Evolutionary conservation across 2,888 invertebrate species (phyloP), one percentile per base, ranked within the genome.

Genomic region (Tenthredo mesomela): DNA sequence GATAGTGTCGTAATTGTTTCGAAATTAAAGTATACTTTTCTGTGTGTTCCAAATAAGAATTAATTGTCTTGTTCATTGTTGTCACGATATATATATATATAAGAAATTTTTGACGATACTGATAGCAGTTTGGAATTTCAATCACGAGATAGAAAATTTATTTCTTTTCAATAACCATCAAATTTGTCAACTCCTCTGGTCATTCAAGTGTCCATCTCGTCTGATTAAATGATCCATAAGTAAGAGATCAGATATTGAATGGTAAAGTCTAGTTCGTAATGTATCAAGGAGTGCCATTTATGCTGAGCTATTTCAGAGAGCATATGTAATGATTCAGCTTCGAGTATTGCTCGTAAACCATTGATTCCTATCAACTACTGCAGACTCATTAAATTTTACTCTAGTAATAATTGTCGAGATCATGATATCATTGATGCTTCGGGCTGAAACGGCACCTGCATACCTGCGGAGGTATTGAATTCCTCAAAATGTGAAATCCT

Each of bases 371-470:
- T 18, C n/a, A 18, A 71, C 71, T n/a, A 47, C 18, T n/a, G 18
- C 18, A 9, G 40, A 9, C 37, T 33, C 40, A 6, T 71, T 37
- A 40, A 2, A 40, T 40, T 29, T 18, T 40, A 18, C 18, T 37
- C n/a, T n/a, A 71, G 33, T n/a, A 71, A 71, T 40, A 40, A 71
- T 71, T 71, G 40, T 71, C 33, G 71, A 71, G n/a, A 37, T 37
- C 12, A 61, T 58, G 58, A n/a, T 61, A 21, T 73, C 40, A 25
- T 21, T 43, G 73, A 7, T 43, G 43, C 21, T 40, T 6, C n/a
- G 12, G 25, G 73, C 43, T 40, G 21, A 73, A 40, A 73, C n/a
- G 21, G 25, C 40, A 21, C 70, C 73, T 40, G 43, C 25, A 25
- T 73, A 21, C 37, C 73, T 21, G n/a, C n/a, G 40, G n/a, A 54